Evolutionary conservation across 2,797 vertebrate genomes (phyloP).

Genomic region (Anas georgica): DNA sequence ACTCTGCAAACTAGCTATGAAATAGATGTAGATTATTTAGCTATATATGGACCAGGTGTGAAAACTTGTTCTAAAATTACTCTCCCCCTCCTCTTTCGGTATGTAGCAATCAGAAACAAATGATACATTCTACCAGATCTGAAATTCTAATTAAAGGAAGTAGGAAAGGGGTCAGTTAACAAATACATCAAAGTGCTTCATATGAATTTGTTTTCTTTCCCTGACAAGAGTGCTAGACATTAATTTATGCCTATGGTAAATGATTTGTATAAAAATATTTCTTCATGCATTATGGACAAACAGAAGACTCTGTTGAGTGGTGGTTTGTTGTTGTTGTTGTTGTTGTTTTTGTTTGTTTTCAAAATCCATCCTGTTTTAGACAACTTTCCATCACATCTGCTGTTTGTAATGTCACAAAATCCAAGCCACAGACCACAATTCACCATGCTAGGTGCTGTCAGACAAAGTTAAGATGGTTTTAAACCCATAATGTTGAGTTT

Average conservation of each 20-base stretch:
- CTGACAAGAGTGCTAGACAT: neutral
- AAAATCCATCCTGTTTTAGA: neutral
- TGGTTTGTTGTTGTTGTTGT: neutral
- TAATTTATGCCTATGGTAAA: slow-evolving; percentile 8
- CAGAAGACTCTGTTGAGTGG: neutral
- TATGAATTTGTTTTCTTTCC: slow-evolving; percentile 14
- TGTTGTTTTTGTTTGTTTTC: neutral
- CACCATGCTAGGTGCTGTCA: neutral
- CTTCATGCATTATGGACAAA: neutral
- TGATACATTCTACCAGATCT: slow-evolving; percentile 17
- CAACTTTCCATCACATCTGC: neutral
- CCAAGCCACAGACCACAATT: neutral
- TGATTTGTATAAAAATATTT: neutral
- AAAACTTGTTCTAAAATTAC: neutral
- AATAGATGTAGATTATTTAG: neutral
- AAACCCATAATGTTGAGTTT: neutral
- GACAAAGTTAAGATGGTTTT: neutral
- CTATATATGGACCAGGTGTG: neutral
- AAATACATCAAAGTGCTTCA: slow-evolving; percentile 9
- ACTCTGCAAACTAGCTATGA: slow-evolving; percentile 1
- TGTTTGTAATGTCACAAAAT: neutral
- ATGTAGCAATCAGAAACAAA: slow-evolving; percentile 30
- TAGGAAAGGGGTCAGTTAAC: slow-evolving; percentile 32
- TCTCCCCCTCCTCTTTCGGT: neutral
- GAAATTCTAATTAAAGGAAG: slow-evolving; percentile 62